Percentiles rank a stretch among this genome's conserved stretches.
Conservation (phyloP, 2,113 vertebrate genomes). For the Siphamia tubifer region DNA sequence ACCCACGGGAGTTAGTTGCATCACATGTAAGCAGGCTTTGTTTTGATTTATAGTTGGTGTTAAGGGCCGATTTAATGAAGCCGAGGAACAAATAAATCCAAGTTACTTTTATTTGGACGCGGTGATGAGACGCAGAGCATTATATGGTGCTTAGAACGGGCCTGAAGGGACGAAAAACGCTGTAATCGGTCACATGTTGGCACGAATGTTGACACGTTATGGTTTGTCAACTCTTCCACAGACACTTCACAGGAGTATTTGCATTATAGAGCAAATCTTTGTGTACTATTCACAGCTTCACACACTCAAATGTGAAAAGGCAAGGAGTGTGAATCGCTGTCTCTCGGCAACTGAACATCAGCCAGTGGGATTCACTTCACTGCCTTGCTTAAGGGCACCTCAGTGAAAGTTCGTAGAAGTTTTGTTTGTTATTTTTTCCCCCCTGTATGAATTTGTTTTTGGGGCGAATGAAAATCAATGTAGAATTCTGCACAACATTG, state of each 20-base stretch:
- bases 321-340: not conserved
- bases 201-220: slow-evolving; percentile 2
- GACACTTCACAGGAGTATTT: not conserved
- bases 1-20: not conserved
- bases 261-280: slow-evolving; percentile 1
- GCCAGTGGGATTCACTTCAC: slow-evolving; percentile 10
- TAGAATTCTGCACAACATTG: not conserved
- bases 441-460: slow-evolving; percentile 1
- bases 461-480: not conserved
- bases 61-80: not conserved
- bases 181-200: not conserved
- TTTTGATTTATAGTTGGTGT: not conserved
- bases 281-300: not conserved
- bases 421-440: not conserved
- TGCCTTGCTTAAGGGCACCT: slow-evolving; percentile 14
- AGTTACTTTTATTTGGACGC: not conserved
- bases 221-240: not conserved
- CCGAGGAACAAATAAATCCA: not conserved
- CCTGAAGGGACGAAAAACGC: slow-evolving; percentile 3
- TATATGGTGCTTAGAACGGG: not conserved
- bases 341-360: slow-evolving; percentile 1
- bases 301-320: not conserved
- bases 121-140: not conserved
- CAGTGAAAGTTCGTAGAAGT: slow-evolving; percentile 1
- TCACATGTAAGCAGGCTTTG: not conserved